Conservation (phyloP, 2,797 vertebrate species). For the Austrolebias charrua region DNA sequence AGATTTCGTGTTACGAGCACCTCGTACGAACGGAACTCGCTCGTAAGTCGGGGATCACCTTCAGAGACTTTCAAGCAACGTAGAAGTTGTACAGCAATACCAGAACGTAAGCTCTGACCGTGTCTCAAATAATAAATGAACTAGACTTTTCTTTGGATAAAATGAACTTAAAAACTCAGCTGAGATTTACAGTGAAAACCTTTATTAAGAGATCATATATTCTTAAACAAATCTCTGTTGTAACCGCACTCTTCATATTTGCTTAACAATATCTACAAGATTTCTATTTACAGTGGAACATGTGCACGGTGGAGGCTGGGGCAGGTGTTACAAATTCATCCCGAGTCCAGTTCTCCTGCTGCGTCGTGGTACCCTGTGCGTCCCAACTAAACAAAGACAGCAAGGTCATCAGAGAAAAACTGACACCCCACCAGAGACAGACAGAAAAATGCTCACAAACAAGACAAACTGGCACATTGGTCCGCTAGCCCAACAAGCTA, state of each 20-base stretch:
- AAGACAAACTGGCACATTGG: conserved; percentile 53
- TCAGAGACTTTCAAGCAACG: no score
- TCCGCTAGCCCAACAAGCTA: conserved; percentile 53
- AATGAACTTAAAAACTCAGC: neutral
- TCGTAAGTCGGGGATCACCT: no score
- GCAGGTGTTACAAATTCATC: conserved; percentile 50
- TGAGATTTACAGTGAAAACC: conserved; percentile 73
- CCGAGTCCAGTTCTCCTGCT: conserved; percentile 28
- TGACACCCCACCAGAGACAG: conserved; percentile 35
- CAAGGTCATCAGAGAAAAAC: conserved; percentile 37
- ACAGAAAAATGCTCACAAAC: conserved; percentile 51
- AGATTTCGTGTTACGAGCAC: no score
- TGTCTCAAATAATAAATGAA: no score
- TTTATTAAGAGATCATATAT: conserved; percentile 77
- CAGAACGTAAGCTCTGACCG: no score
- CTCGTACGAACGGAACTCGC: no score
- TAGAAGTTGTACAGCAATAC: no score
- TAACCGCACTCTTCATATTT: conserved; percentile 36
- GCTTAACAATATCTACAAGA: conserved; percentile 66
- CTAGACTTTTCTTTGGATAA: no score
- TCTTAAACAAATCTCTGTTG: conserved; percentile 62
- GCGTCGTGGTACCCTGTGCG: conserved; percentile 66
- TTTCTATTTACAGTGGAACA: conserved; percentile 71
- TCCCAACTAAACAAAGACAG: conserved; percentile 60
- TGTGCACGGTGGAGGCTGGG: conserved; percentile 64